A percentile compares a stretch with the other conserved stretches of the same genome.
Evolutionary conservation across 2,797 vertebrate genomes (phyloP).

Genomic region (Sandelia bainsii): DNA sequence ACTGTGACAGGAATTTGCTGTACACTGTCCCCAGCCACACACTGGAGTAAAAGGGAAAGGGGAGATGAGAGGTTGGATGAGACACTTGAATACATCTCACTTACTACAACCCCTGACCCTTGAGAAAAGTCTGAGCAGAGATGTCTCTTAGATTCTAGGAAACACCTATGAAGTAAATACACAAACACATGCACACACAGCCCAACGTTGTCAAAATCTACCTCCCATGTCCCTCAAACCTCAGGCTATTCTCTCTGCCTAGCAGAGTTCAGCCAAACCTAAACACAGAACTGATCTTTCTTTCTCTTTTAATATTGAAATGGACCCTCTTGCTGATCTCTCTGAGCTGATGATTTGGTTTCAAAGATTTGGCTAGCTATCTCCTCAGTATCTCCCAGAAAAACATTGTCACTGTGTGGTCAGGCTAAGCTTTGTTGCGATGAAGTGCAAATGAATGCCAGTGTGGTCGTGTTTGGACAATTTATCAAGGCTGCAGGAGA

Average conservation of each 20-base stretch:
- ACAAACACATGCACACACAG: conserved; percentile 17
- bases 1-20: conserved; percentile 79
- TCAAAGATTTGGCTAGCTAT: conserved; percentile 79
- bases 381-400: conserved; percentile 77
- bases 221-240: conserved; percentile 52
- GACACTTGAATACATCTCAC: conserved; percentile 69
- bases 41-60: conserved; percentile 43
- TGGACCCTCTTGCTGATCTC: conserved; percentile 68
- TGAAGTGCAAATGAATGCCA: conserved; percentile 81
- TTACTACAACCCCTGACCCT: conserved; percentile 60
- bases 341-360: conserved; percentile 78
- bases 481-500: conserved; percentile 77
- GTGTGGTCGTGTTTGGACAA: conserved; percentile 84
- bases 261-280: conserved; percentile 58
- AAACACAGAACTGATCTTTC: conserved; percentile 75
- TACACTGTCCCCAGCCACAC: conserved; percentile 63
- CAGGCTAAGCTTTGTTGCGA: conserved; percentile 76
- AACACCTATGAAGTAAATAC: conserved; percentile 26
- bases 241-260: conserved; percentile 48
- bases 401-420: conserved; percentile 84
- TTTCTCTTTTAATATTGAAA: conserved; percentile 77
- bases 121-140: conserved; percentile 52
- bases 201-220: conserved; percentile 32
- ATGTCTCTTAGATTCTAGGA: conserved; percentile 47
- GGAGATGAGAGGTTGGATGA: conserved; percentile 47